phyloP scores from a whole-genome alignment of 2,888 invertebrate genomes.

The Acanthosepion pharaonis region DNA sequence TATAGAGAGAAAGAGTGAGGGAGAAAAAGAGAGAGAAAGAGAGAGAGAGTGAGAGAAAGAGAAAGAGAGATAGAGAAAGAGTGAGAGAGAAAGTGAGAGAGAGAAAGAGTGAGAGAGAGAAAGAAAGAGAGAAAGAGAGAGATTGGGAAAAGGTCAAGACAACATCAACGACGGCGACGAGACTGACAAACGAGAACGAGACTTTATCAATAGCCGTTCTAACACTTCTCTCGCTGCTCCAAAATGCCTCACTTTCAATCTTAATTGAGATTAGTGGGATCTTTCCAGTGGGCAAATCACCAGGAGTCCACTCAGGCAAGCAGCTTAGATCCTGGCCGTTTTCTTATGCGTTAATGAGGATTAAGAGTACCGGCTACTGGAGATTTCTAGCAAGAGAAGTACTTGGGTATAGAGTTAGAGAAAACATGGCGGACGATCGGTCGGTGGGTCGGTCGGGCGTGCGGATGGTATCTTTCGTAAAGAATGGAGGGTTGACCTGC shows the following conservation, averaged over 20 bases:
- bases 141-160: no score
- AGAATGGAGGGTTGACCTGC: background rate
- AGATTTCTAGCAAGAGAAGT: background rate
- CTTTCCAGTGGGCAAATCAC: background rate
- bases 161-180: background rate
- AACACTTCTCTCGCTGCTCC: background rate
- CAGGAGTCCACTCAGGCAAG: background rate
- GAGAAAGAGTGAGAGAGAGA: no score
- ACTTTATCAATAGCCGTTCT: background rate
- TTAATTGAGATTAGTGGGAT: background rate
- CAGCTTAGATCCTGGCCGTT: background rate
- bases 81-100: no score
- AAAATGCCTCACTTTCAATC: background rate
- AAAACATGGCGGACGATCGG: background rate
- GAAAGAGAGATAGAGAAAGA: no score
- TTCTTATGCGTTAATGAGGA: background rate
- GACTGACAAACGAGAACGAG: background rate
- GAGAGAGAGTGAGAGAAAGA: no score
- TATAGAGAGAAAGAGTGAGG: no score
- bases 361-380: background rate
- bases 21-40: no score
- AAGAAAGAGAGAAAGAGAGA: no score
- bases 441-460: rapidly evolving
- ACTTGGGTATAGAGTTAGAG: background rate
- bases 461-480: background rate